These are phyloP conservation scores for Spermophilus dauricus DNA, from an alignment of 2,113 vertebrate species.

Conservation along the genomic window DNA sequence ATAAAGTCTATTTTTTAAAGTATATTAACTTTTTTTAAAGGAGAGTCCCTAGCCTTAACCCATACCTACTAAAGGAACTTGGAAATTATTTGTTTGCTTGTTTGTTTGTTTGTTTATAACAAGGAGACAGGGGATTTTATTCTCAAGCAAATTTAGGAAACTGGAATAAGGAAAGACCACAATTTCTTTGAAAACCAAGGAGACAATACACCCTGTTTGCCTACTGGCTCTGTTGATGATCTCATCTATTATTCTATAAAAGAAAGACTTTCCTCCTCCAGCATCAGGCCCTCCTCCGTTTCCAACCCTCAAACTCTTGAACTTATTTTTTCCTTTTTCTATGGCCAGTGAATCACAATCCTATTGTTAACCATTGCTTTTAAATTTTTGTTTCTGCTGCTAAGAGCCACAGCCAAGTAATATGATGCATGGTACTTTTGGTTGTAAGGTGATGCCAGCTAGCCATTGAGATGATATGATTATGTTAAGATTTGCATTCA, in stretches of 20 bases:
- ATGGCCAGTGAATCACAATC: background rate
- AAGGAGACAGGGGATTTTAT: background rate
- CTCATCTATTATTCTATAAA: background rate
- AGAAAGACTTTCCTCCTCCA: background rate
- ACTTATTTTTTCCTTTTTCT: conserved; percentile 4
- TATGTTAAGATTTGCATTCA: too few species aligned
- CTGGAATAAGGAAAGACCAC: background rate
- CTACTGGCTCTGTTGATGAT: too few species aligned
- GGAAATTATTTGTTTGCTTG: background rate
- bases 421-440: too few species aligned
- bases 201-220: background rate
- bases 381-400: background rate
- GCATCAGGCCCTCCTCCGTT: background rate
- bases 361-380: conserved; percentile 19
- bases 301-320: background rate
- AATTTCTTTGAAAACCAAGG: conserved; percentile 12
- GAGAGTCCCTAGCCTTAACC: background rate
- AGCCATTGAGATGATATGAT: too few species aligned
- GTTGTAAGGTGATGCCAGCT: too few species aligned
- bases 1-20: background rate
- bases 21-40: background rate
- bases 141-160: background rate
- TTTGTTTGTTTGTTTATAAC: background rate
- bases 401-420: too few species aligned
- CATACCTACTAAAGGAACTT: background rate